Evolutionary conservation across 2,888 invertebrate genomes (phyloP).

Genomic region (Tillus elongatus): DNA sequence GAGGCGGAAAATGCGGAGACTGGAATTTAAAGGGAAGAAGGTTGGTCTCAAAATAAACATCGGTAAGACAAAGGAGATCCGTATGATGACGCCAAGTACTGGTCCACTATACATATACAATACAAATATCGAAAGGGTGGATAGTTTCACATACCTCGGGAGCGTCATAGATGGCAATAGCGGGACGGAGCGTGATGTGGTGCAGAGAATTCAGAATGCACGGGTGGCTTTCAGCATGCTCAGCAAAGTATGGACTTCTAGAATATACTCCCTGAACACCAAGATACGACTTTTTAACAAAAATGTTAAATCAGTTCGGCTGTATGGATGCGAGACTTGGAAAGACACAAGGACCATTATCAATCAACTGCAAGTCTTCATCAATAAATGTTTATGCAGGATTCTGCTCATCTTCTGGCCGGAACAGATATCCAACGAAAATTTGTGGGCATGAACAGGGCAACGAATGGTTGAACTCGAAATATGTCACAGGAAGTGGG

Average conservation of each 20-base stretch:
- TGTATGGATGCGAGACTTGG: no score
- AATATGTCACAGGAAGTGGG: no score
- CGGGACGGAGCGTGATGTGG: neutral
- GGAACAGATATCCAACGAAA: no score
- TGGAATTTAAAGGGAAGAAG: neutral
- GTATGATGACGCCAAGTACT: neutral
- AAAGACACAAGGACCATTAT: no score
- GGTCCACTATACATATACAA: neutral
- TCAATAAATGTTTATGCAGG: no score
- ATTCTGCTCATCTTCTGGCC: no score
- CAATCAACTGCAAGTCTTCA: no score
- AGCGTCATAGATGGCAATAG: neutral
- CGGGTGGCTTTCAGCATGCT: neutral
- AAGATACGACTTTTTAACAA: neutral
- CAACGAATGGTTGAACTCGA: no score
- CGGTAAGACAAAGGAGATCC: neutral
- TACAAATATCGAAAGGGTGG: neutral
- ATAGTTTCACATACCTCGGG: neutral
- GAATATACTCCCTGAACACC: neutral
- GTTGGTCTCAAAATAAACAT: neutral
- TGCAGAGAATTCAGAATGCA: neutral
- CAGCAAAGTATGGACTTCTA: neutral
- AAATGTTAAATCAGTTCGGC: conserved; percentile 1
- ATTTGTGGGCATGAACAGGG: no score
- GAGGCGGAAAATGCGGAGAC: neutral